Base-by-base conservation (phyloP, 2,113 vertebrate genomes). In the Ailuropoda melanoleuca region DNA sequence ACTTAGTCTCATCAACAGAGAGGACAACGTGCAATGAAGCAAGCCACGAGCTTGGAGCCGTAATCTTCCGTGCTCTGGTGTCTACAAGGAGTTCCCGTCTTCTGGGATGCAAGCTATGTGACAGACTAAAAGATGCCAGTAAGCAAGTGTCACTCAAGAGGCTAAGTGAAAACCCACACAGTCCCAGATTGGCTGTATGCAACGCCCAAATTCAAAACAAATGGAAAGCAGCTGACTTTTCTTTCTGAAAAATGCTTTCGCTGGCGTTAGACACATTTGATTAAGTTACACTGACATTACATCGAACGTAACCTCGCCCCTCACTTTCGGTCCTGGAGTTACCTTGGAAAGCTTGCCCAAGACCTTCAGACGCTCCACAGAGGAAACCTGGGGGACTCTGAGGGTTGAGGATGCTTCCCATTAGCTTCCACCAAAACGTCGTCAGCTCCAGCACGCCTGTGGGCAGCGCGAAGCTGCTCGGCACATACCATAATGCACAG, bases 21-120 rank as follows among this genome's bases (percentile, higher is more conserved):
- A 58, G 60, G 53, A 10, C 10, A 21, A 0, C 0, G 0, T 10
- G 29, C 3, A 3, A 0, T 6, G 15, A 56, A 18, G 4, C 1
- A 0, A 8, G 46, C n/a, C 1, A 3, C 21, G 15, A 4, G 37
- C 24, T 31, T 5, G 18, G 9, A 74, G 75, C 70, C 8, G 0
- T 10, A 0, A 10, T 26, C 12, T 21, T 0, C 21, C 53, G 24
- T 13, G 31, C 10, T 56, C 50, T 19, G 6, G 37, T 3, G 0
- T 24, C 24, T 14, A 0, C 4, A 5, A 53, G 50, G 0, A 3
- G 17, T 24, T 37, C 39, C 60, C 37, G 0, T 58, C 21, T 94
- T 17, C 83, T 58, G 53, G 31, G 85, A 29, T 9, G 34, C 8
- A 11, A 18, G 34, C n/a, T 23, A 21, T 4, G 0, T 3, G 8